Base-by-base conservation (phyloP, 2,888 invertebrate species). In the Latheticus oryzae region DNA sequence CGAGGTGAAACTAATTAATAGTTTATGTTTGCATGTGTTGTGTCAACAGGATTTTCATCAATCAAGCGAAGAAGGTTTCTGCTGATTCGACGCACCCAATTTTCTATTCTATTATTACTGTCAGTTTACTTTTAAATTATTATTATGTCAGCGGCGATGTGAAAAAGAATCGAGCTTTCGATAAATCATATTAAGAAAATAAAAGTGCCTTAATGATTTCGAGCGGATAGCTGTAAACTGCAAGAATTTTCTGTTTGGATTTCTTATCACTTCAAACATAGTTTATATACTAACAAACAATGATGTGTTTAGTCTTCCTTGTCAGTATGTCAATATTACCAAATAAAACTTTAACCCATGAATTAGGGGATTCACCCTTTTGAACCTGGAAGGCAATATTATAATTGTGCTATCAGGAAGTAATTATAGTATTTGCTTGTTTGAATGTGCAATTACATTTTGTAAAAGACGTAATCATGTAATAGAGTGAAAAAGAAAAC, bases 231-330 rank as follows among this genome's bases (percentile, higher is more conserved):
- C 13, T 45, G 15, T 24, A 15, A 30, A 17, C 45, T 33, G 16
- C 33, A 33, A 17, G 33, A 47, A 32, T 47, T 47, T 47, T 17
- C 30, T 47, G 47, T 47, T 47, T 47, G 47, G 5, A 8, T 13
- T 23, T 5, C 21, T 47, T 47, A 47, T 47, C 47, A 33, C 2
- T 32, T 21, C 33, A 32, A 47, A 47, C 33, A 47, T 32, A 33
- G 33, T 33, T 21, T 45, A n/a, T n/a, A n/a, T n/a, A n/a, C n/a
- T 47, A 47, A 47, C 23, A 19, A 47, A 47, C 33, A 47, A 33
- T 47, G 13, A 21, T 47, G 17, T 47, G 32, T 47, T 11, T 23
- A 19, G 5, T 30, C 5, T 2, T 11, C 8, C 33, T n/a, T 23
- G 32, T 33, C 32, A 47, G 33, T 47, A 47, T 21, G 47, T 47